phyloP scores from a whole-genome alignment of 2,113 vertebrate species.

The Phalacrocorax aristotelis region DNA sequence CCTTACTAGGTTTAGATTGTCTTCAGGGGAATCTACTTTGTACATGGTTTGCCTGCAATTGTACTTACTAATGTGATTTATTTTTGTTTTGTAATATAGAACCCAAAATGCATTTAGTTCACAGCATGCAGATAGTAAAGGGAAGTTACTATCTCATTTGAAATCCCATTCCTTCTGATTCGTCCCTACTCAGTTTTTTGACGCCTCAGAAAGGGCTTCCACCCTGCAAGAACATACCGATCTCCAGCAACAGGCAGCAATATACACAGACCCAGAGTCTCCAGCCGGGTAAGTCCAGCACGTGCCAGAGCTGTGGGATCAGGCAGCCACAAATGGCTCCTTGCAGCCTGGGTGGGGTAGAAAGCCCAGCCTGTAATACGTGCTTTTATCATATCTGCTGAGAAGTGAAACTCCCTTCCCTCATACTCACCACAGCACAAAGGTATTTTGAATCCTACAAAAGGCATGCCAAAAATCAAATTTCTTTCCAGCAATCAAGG shows the following conservation, averaged over 20 bases:
- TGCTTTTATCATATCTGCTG: neutral
- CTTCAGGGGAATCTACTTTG: neutral
- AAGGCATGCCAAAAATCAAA: slow-evolving; percentile 37
- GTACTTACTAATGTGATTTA: neutral
- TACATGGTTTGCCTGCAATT: neutral
- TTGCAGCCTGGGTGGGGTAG: neutral
- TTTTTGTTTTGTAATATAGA: neutral
- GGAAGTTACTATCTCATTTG: neutral
- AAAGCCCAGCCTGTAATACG: neutral
- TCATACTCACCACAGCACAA: slow-evolving; percentile 15
- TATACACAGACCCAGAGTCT: neutral
- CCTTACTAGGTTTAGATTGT: neutral
- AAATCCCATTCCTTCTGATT: neutral
- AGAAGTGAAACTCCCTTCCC: slow-evolving; percentile 3
- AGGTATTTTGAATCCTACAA: slow-evolving; percentile 32
- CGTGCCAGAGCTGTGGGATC: neutral
- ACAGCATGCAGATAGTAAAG: neutral
- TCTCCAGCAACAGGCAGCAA: neutral
- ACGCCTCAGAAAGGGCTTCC: neutral
- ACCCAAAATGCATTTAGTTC: neutral
- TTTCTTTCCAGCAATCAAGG: slow-evolving; percentile 10
- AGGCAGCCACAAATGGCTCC: neutral
- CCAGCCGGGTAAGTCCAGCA: neutral
- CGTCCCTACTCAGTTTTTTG: neutral
- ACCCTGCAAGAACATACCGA: neutral